phyloP scores from a whole-genome alignment of 2,113 vertebrate species.

The Toxotes jaculatrix region DNA sequence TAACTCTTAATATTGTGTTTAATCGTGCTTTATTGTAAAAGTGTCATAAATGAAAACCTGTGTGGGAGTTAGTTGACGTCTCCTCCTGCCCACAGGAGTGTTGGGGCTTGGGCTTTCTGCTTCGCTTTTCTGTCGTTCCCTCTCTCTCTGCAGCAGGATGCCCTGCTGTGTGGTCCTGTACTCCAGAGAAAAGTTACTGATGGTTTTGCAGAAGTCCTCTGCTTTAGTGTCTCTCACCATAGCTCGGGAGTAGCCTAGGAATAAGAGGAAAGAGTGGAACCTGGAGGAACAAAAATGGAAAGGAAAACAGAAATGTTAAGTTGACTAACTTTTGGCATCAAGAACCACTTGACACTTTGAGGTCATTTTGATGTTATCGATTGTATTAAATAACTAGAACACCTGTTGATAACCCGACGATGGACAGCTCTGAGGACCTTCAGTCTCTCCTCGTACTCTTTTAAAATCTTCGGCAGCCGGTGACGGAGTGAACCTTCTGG shows the following conservation, averaged over 20 bases:
- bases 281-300: conserved; percentile 45
- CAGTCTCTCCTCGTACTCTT: conserved; percentile 81
- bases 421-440: conserved; percentile 84
- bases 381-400: not conserved
- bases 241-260: conserved; percentile 82
- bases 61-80: conserved; percentile 23
- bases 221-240: conserved; percentile 78
- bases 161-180: conserved; percentile 74
- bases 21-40: not conserved
- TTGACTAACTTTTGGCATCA: no score
- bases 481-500: conserved; percentile 58
- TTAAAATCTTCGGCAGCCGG: conserved; percentile 77
- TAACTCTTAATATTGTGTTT: not conserved
- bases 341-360: not conserved
- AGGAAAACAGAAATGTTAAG: not conserved
- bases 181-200: conserved; percentile 87
- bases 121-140: conserved; percentile 52
- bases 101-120: conserved; percentile 3
- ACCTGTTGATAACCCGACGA: conserved; percentile 84
- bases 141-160: conserved; percentile 79
- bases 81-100: conserved; percentile 49
- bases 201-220: conserved; percentile 82
- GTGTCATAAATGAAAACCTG: conserved; percentile 26
- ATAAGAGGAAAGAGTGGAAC: conserved; percentile 86
- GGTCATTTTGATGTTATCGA: not conserved